These are phyloP conservation scores for Laterallus jamaicensis DNA, from an alignment of 2,113 vertebrate genomes.

Conservation along the genomic window DNA sequence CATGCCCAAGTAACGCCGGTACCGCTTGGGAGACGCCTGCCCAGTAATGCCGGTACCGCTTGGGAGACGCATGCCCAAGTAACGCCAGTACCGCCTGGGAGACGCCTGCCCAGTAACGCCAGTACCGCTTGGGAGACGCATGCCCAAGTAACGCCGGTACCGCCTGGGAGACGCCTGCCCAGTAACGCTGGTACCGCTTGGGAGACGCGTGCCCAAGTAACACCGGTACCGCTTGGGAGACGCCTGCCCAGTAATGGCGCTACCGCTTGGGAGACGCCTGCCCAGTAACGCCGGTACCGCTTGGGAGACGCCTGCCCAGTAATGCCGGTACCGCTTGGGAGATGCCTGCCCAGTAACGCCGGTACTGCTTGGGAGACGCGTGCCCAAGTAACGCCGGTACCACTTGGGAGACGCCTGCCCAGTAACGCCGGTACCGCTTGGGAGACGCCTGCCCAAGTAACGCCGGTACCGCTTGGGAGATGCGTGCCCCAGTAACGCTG, in stretches of 20 bases:
- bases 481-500: fast-evolving
- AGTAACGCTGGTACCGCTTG: neutral
- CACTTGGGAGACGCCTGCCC: too few relatives aligned
- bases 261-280: too few relatives aligned
- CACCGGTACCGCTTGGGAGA: neutral
- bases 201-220: neutral
- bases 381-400: neutral
- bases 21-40: fast-evolving
- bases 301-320: neutral
- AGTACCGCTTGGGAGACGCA: fast-evolving
- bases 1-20: too few relatives aligned
- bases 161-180: neutral
- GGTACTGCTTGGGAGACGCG: fast-evolving
- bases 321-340: neutral
- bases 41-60: neutral
- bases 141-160: neutral
- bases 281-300: fast-evolving
- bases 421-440: too few relatives aligned
- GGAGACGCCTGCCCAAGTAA: neutral
- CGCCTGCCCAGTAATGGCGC: fast-evolving
- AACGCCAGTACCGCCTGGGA: neutral
- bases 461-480: neutral
- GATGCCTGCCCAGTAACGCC: neutral
- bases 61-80: neutral
- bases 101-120: too few relatives aligned